Evolutionary conservation across 2,113 vertebrate species (phyloP).

Genomic region (Hoplias malabaricus): DNA sequence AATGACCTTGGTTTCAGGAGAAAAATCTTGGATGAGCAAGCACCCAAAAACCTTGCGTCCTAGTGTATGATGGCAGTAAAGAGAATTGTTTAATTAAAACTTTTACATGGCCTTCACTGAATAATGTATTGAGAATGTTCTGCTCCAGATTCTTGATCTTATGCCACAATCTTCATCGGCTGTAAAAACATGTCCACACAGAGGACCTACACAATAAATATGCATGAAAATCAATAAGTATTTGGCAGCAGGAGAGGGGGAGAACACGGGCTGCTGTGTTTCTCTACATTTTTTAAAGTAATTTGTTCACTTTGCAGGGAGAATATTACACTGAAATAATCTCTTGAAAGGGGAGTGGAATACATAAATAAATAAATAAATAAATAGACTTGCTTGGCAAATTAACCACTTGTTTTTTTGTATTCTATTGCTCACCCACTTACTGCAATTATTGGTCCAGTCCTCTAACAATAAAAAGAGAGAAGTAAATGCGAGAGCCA

Average conservation of each 20-base stretch:
- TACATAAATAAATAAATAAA: too few species aligned
- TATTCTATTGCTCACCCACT: neutral
- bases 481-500: neutral
- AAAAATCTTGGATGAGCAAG: too few species aligned
- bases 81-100: too few species aligned
- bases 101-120: neutral
- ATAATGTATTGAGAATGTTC: neutral
- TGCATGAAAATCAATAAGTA: constrained; percentile 73
- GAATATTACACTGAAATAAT: constrained; percentile 33
- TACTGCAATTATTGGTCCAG: constrained; percentile 15
- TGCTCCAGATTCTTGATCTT: constrained; percentile 55
- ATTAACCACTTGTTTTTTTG: constrained; percentile 64
- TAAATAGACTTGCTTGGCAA: constrained; percentile 69
- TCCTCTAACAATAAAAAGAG: constrained; percentile 3
- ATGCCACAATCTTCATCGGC: constrained; percentile 57
- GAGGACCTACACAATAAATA: constrained; percentile 64
- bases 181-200: constrained; percentile 59
- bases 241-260: constrained; percentile 63
- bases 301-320: constrained; percentile 64
- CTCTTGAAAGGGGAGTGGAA: constrained; percentile 39
- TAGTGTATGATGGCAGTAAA: too few species aligned
- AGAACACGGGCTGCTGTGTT: constrained; percentile 59
- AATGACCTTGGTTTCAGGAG: too few species aligned
- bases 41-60: too few species aligned
- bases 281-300: constrained; percentile 70